phyloP scores from a whole-genome alignment of 1,140 invertebrate genomes.

The Luehdorfia chinensis region DNA sequence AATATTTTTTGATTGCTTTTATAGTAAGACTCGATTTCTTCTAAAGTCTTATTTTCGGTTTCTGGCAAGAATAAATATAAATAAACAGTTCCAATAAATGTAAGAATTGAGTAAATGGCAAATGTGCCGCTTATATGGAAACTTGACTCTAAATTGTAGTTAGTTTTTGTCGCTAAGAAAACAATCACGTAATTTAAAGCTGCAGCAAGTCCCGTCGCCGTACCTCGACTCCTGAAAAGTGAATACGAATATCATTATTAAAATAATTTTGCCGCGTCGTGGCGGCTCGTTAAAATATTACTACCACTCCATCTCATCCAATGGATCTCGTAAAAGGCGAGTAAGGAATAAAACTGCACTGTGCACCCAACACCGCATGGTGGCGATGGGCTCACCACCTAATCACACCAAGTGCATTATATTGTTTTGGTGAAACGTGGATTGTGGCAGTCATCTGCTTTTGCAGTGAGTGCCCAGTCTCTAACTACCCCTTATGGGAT shows the following conservation, averaged over 20 bases:
- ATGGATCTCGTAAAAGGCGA: no score
- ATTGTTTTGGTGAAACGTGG: no score
- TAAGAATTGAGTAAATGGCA: constrained; percentile 78
- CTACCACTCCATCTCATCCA: no score
- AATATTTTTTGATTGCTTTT: constrained; percentile 60
- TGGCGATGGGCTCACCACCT: no score
- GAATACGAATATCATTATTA: constrained; percentile 13
- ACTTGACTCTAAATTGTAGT: constrained; percentile 74
- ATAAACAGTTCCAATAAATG: constrained; percentile 78
- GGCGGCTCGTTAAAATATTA: no score
- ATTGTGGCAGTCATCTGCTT: no score
- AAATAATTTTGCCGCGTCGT: no score
- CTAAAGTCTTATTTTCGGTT: constrained; percentile 85
- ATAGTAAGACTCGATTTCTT: constrained; percentile 82
- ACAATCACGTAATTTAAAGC: constrained; percentile 78
- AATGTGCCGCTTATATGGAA: constrained; percentile 79
- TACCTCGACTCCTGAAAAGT: constrained; percentile 73
- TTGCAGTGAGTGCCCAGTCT: no score
- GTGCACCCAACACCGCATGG: no score
- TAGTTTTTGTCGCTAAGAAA: constrained; percentile 81
- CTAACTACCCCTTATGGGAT: no score
- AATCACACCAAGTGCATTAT: no score
- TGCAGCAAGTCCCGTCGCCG: constrained; percentile 78
- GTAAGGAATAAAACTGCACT: no score
- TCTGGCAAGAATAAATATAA: constrained; percentile 85